Percentiles rank a stretch among this genome's conserved stretches.
Evolutionary conservation across 2,888 invertebrate genomes (phyloP).

Genomic region (Saturnia pavonia): DNA sequence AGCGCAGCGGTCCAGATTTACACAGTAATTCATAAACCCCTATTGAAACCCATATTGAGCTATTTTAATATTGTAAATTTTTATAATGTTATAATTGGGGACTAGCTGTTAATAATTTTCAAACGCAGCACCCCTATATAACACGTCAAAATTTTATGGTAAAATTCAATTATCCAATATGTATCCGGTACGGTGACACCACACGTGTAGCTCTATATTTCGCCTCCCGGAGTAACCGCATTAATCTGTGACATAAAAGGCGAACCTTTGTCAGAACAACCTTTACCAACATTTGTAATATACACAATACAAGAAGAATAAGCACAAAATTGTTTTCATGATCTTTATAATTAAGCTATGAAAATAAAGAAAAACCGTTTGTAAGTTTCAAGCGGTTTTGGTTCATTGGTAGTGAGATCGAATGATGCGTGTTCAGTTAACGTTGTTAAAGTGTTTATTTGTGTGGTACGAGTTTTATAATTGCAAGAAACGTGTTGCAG

Average conservation of each 20-base stretch:
- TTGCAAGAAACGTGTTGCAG: no score
- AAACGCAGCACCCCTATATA: constrained; percentile 10
- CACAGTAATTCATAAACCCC: no score
- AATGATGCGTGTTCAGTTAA: background rate
- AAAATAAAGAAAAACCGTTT: background rate
- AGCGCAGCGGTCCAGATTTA: no score
- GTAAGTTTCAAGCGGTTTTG: background rate
- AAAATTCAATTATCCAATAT: constrained; percentile 33
- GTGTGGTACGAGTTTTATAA: no score
- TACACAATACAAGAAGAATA: background rate
- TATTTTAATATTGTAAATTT: background rate
- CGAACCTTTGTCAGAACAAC: constrained; percentile 24
- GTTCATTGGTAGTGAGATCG: background rate
- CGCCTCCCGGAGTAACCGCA: constrained; percentile 33
- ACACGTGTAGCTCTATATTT: constrained; percentile 21
- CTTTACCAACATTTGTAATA: background rate
- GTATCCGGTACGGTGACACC: constrained; percentile 25
- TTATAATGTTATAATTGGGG: background rate
- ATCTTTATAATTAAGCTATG: background rate
- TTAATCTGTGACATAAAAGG: constrained; percentile 47
- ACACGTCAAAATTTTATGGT: constrained; percentile 27
- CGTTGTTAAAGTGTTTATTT: no score
- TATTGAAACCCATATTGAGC: no score
- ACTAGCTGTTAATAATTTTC: background rate
- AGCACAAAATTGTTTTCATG: background rate